Evolutionary conservation across 2,888 invertebrate genomes (phyloP), one percentile per base, ranked within the genome.

Genomic region (Lasius fuliginosus): DNA sequence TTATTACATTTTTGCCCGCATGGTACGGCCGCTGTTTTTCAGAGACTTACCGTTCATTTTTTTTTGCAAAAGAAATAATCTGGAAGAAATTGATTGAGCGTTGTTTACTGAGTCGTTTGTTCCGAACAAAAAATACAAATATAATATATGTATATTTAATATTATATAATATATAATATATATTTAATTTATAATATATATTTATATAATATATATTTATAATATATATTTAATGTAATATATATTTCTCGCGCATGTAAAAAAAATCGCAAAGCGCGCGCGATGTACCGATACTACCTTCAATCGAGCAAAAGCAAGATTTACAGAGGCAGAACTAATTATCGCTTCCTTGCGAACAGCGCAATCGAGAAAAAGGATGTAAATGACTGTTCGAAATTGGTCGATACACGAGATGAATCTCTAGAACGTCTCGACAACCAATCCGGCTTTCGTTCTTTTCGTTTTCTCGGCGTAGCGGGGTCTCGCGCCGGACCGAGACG

Each of bases 31-130:
- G 64, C 30, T 62, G 76, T 65, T 79, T 74, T 69, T 71, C 56
- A 62, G 56, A 83, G 77, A 68, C 75, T 75, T 60, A 67, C 65
- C 67, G 9, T 40, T 11, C 27, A 58, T 62, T 76, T 62, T 76
- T 76, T 87, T 68, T 74, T 58, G 56, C 83, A 58, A 75, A 82
- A 82, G 75, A 87, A 88, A 84, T 82, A 82, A 89, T 87, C 83
- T 75, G 85, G 75, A 84, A 83, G 62, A 69, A 46, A 71, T 6
- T 64, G 62, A 65, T 69, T 30, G 42, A 64, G 46, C 46, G 23
- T 71, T 67, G 82, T 76, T 85, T 82, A 58, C 56, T n/a, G 71
- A 77, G n/a, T 30, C 56, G 2, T 77, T 77, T 3, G 53, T 42
- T 23, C 23, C 5, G 49, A 73, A 36, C 36, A n/a, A n/a, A 67